Evolutionary conservation across 37 sponge, comb jelly and placozoan species (phyloP).

Genomic region (Agelas oroides): DNA sequence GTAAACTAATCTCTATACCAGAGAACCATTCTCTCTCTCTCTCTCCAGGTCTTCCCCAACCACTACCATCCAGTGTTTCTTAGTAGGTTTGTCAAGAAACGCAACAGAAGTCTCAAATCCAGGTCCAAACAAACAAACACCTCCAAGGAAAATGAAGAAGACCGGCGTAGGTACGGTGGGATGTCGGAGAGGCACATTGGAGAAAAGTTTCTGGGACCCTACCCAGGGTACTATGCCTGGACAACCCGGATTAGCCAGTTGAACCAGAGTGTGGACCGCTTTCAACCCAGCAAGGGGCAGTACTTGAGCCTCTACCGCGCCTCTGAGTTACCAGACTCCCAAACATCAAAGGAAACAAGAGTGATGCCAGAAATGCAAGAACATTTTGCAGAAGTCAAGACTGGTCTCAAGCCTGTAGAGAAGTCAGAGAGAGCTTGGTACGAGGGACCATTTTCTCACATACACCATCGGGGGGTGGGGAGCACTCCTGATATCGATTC

Average conservation of each 20-base stretch:
- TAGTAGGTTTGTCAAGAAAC: not conserved
- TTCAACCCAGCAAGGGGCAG: conserved; percentile 17
- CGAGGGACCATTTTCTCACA: conserved; percentile 13
- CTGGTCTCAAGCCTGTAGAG: not conserved
- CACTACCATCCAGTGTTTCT: conserved; percentile 51
- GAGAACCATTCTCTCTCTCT: not conserved
- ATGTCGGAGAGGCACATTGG: not conserved
- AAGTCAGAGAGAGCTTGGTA: conserved; percentile 24
- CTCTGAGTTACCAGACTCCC: not conserved
- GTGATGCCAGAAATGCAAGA: not conserved
- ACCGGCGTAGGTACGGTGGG: conserved; percentile 31
- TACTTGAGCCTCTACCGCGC: conserved; percentile 11
- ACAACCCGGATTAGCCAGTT: conserved; percentile 1
- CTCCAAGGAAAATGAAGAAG: conserved; percentile 50
- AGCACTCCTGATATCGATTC: not conserved
- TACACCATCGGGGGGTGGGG: not conserved
- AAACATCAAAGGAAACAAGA: not conserved
- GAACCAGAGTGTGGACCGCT: not conserved
- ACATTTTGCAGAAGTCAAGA: not conserved
- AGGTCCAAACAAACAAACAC: not conserved
- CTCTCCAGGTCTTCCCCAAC: conserved; percentile 27
- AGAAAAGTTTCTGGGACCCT: not conserved
- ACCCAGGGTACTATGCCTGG: conserved; percentile 28
- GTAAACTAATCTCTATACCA: no score
- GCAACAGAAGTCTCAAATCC: not conserved